Percentiles rank a stretch among this genome's conserved stretches.
Evolutionary conservation across 2,888 invertebrate genomes (phyloP).

Genomic region (Lepidochrysops patricia): DNA sequence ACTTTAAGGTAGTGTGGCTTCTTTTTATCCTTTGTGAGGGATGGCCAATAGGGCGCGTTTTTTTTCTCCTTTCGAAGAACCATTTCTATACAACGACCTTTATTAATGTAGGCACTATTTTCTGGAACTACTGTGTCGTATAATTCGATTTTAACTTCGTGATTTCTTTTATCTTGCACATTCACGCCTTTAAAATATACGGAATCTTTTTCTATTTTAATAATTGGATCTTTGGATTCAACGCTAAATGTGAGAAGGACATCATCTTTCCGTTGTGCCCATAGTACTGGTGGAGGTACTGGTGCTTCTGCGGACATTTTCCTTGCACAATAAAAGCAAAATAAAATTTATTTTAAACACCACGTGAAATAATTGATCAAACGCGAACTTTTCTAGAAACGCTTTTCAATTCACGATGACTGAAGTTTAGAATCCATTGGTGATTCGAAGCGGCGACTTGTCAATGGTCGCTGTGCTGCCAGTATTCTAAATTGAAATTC

Average conservation of each 20-base stretch:
- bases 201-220: slow-evolving; percentile 83
- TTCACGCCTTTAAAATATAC: slow-evolving; percentile 90
- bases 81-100: slow-evolving; percentile 84
- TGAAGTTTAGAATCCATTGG: slow-evolving; percentile 22
- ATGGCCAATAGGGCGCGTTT: slow-evolving; percentile 89
- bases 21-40: slow-evolving; percentile 88
- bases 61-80: slow-evolving; percentile 81
- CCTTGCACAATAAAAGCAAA: slow-evolving; percentile 16
- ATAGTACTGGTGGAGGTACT: slow-evolving; percentile 88
- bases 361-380: slow-evolving; percentile 27
- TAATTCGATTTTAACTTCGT: slow-evolving; percentile 91
- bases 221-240: slow-evolving; percentile 89
- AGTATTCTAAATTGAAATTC: neutral
- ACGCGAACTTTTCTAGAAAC: slow-evolving; percentile 21
- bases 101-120: slow-evolving; percentile 81
- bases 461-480: slow-evolving; percentile 28
- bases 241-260: slow-evolving; percentile 92
- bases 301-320: slow-evolving; percentile 66
- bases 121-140: slow-evolving; percentile 88
- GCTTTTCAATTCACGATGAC: slow-evolving; percentile 23
- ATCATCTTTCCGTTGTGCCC: slow-evolving; percentile 92
- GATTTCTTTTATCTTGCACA: slow-evolving; percentile 86
- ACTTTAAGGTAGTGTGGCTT: slow-evolving; percentile 97
- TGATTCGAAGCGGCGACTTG: slow-evolving; percentile 33
- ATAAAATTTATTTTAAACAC: slow-evolving; percentile 22